A percentile compares a stretch with the other conserved stretches of the same genome.
These are phyloP conservation scores for Anthoptus insignis DNA, from an alignment of 2,888 invertebrate genomes.

Conservation along the genomic window DNA sequence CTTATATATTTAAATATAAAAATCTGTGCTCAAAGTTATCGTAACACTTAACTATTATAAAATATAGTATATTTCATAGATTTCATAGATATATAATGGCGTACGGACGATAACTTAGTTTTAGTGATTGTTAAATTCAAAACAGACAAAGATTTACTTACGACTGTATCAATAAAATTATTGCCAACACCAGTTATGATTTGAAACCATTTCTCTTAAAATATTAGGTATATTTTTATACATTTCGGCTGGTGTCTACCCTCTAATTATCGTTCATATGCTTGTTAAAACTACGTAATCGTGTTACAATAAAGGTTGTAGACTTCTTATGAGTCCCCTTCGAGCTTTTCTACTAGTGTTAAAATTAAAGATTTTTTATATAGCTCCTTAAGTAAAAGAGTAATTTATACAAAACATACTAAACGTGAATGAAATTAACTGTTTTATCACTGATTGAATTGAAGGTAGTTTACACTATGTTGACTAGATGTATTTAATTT, in stretches of 20 bases:
- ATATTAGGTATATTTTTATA: not conserved
- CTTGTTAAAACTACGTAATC: constrained; percentile 43
- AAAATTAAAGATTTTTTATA: constrained; percentile 55
- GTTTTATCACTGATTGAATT: constrained; percentile 32
- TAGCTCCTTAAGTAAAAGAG: constrained; percentile 48
- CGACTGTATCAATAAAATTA: no score
- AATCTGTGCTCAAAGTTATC: constrained; percentile 71
- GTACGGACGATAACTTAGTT: constrained; percentile 45
- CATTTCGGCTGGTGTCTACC: no score
- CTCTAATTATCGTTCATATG: not conserved
- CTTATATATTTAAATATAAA: constrained; percentile 31
- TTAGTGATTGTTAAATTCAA: constrained; percentile 1
- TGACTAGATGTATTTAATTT: constrained; percentile 27
- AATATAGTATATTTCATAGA: constrained; percentile 46
- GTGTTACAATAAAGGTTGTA: constrained; percentile 71
- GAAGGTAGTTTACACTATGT: constrained; percentile 26
- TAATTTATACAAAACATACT: constrained; percentile 51
- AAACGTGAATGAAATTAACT: constrained; percentile 13
- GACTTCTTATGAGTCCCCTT: constrained; percentile 79
- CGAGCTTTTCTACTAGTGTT: constrained; percentile 82
- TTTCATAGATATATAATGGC: constrained; percentile 41
- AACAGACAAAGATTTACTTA: no score
- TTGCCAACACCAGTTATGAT: no score
- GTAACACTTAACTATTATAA: constrained; percentile 46
- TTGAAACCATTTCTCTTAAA: no score